Evolutionary conservation across 2,888 invertebrate species (phyloP).

Genomic region (Geotrupes spiniger): DNA sequence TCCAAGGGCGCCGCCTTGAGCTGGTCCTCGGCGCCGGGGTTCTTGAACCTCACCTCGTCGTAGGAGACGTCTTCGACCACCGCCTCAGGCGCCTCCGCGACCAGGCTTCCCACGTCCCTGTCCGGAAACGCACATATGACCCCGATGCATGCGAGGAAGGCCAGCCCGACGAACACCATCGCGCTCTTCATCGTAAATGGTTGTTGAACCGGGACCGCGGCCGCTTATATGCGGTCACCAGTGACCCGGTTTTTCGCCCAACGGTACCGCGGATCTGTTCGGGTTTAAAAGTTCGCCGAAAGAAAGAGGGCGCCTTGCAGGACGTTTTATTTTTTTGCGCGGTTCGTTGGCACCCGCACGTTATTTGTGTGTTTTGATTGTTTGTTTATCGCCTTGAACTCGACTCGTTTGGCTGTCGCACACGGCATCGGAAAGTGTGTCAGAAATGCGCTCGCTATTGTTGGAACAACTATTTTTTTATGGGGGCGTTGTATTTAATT

Average conservation of each 20-base stretch:
- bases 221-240: conserved; percentile 19
- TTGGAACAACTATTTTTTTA: too few relatives aligned
- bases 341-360: too few relatives aligned
- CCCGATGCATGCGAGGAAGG: conserved; percentile 3
- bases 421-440: too few relatives aligned
- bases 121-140: conserved; percentile 6
- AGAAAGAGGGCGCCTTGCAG: conserved; percentile 1
- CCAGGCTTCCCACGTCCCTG: conserved; percentile 6
- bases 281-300: conserved; percentile 1
- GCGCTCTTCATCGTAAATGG: conserved; percentile 5
- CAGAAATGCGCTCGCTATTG: too few relatives aligned
- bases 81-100: neutral
- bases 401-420: too few relatives aligned
- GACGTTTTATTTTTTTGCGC: conserved; percentile 11
- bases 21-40: neutral
- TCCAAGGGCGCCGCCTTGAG: neutral
- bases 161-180: conserved; percentile 6
- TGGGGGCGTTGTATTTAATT: too few relatives aligned
- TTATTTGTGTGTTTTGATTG: too few relatives aligned
- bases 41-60: conserved; percentile 3
- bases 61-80: neutral
- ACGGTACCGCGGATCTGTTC: conserved; percentile 18
- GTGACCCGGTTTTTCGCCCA: conserved; percentile 21
- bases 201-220: neutral
- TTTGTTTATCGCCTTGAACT: too few relatives aligned